Evolutionary conservation across 2,113 vertebrate genomes (phyloP).

Genomic region (Gnathonemus longibarbis): DNA sequence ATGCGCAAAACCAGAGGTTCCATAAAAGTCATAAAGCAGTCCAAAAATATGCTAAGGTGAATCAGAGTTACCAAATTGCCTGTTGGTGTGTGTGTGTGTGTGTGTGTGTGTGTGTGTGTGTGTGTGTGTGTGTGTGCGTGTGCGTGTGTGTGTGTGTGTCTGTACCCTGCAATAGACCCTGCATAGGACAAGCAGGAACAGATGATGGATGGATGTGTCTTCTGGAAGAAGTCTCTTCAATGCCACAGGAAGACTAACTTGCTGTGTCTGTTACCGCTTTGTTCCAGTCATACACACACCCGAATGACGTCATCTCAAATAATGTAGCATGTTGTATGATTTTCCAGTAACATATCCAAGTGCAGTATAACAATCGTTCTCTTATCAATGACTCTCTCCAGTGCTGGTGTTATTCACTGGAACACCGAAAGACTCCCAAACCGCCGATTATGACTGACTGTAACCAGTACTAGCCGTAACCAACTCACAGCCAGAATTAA

Average conservation of each 20-base stretch:
- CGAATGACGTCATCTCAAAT: no score
- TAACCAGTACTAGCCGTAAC: neutral
- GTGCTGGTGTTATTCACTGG: neutral
- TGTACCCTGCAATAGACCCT: no score
- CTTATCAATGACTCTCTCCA: no score
- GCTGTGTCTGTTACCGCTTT: neutral
- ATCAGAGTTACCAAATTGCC: no score
- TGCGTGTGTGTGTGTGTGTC: no score
- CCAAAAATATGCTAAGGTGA: neutral
- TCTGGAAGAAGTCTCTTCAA: neutral
- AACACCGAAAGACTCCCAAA: neutral
- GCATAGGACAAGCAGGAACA: neutral
- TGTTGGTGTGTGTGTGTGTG: no score
- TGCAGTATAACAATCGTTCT: neutral
- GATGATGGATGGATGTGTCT: neutral
- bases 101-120: no score
- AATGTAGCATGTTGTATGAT: no score
- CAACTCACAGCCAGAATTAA: neutral
- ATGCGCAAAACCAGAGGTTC: neutral
- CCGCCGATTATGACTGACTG: neutral
- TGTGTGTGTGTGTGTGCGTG: no score
- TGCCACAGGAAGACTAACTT: neutral
- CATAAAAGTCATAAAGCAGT: neutral
- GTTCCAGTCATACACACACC: neutral
- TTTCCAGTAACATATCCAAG: neutral